Evolutionary conservation across 2,888 invertebrate species (phyloP), one percentile per base, ranked within the genome.

Genomic region (Limnephilus auricula): DNA sequence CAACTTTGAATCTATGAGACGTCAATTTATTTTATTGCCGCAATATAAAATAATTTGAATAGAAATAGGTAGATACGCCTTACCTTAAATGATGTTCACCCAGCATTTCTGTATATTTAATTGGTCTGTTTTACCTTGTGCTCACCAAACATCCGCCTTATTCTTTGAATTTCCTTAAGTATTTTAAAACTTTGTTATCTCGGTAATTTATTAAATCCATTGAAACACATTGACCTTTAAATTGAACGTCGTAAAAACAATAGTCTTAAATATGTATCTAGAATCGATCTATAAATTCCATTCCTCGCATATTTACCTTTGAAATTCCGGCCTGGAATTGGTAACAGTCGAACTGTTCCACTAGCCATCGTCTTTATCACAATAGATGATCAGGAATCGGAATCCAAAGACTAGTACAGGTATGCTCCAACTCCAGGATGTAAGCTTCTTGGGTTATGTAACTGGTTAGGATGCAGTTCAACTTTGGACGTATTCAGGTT

Each of bases 161-260:
- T 65, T 65, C 25, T 65, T 65, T 65, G 65, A 65, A 65, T 65
- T 65, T 65, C 65, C 65, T 65, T 65, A 65, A 65, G 25, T 65
- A 65, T 80, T 25, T 65, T 65, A 25, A 65, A 65, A 65, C 65
- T 65, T 65, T 65, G 65, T 65, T 65, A 85, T 40, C 85, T 65
- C 65, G 18, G 78, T 88, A 88, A 88, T 88, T 88, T 88, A 88
- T 88, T 88, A 12, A 88, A 78, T n/a, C 31, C 87, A 32, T 88
- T 37, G 87, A 30, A 65, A 87, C 87, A 37, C 32, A 45, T 85
- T 88, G 34, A 78, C 65, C 79, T 88, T 78, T 40, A 65, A 65
- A 88, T 88, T 79, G 87, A 88, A 88, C 31, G 78, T 88, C 87
- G 30, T 88, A 88, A 88, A 87, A 88, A 78, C 85, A 85, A 85